Base-by-base conservation (phyloP, 2,113 vertebrate genomes). In the Eleginops maclovinus region DNA sequence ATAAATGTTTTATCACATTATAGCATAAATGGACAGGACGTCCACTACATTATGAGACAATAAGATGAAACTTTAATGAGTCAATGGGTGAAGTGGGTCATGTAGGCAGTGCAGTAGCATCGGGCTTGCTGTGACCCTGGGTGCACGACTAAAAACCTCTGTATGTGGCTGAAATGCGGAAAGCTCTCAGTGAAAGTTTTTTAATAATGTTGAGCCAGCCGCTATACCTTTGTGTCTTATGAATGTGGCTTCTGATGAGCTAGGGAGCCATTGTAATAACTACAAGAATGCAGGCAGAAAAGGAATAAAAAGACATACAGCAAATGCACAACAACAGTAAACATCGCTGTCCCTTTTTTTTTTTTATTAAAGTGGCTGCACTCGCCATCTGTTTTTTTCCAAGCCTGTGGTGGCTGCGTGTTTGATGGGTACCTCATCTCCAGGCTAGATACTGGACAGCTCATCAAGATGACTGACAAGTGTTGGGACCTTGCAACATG, bases 401-500 rank as follows among this genome's bases (percentile, higher is more conserved):
- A 61, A 54, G 81, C 86, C 89, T 83, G 74, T 60, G 66, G 85
- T 59, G 71, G 77, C 81, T 78, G 58, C 65, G 46, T 65, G 66
- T 79, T 86, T 88, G 86, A 89, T 86, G 84, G 83, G 72, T 87
- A 81, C 73, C 74, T 84, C 77, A 77, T 88, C 85, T 88, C 70
- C 75, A 71, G 83, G 88, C 86, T 77, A 84, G 85, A 86, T 77
- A 83, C 56, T 72, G 70, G 86, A 90, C 88, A 90, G 80, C 82
- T 89, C 88, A 84, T 93, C 91, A 91, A 84, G 73, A 89, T 88
- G 87, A 91, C 82, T 91, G 90, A 91, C 90, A 93, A 88, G 78
- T 87, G 76, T 85, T 72, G 82, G 69, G 80, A 75, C 82, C 77
- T 83, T 58, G 69, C 61, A 82, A 79, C 80, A 86, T 68, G 75